These are phyloP conservation scores for Acrossocheilus wenchowensis DNA, from an alignment of 2,797 vertebrate species.

Conservation along the genomic window DNA sequence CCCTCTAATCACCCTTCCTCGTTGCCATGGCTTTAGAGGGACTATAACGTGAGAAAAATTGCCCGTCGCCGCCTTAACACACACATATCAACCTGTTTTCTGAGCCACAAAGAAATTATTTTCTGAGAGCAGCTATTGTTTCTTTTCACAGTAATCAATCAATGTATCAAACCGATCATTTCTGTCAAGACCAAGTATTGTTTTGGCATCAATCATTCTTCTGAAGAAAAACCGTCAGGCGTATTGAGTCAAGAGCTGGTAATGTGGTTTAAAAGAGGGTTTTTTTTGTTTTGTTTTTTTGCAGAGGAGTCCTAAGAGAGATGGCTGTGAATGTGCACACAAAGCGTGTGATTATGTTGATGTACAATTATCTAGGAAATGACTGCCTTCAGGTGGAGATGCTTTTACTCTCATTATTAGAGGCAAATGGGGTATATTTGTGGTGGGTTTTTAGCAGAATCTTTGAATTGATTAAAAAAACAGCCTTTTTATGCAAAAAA, in stretches of 20 bases:
- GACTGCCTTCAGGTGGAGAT: constrained; percentile 11
- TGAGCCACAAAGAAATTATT: background rate
- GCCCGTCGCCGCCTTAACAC: background rate
- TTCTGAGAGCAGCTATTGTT: constrained; percentile 6
- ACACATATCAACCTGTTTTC: background rate
- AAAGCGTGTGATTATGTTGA: constrained; percentile 40
- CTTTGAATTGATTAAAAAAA: constrained; percentile 9
- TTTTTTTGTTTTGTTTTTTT: background rate
- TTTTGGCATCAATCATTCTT: constrained; percentile 29
- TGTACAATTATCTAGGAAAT: constrained; percentile 44
- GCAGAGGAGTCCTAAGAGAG: background rate
- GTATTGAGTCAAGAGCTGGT: constrained; percentile 12
- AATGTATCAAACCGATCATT: constrained; percentile 33
- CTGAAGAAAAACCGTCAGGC: background rate
- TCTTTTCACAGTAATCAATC: constrained; percentile 25
- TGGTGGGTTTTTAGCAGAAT: background rate
- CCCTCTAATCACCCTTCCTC: constrained; percentile 52
- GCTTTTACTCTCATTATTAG: constrained; percentile 32
- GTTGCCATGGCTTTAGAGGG: constrained; percentile 53
- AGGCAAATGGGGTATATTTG: constrained; percentile 19
- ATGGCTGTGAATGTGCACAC: constrained; percentile 5
- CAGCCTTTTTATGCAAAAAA: background rate
- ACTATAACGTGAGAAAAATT: background rate
- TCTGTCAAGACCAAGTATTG: constrained; percentile 32
- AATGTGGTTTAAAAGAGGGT: background rate